Evolutionary conservation across 1,140 invertebrate genomes (phyloP), one percentile per base, ranked within the genome.

Genomic region (Drosophila cardini): DNA sequence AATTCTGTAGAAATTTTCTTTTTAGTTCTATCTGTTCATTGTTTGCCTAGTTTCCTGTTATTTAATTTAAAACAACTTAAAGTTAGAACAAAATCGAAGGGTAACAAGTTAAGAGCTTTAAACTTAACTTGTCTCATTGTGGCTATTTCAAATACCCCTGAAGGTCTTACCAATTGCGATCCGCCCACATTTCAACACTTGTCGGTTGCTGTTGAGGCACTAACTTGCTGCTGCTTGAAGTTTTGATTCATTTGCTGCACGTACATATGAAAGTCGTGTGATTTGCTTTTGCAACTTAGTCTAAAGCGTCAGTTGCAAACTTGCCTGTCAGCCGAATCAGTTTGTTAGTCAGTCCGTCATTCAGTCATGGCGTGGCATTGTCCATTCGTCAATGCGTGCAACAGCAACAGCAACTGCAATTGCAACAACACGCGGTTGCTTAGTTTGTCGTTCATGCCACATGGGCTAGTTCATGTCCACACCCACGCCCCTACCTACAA

Each of bases 171-270:
- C 52, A 40, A 40, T 18, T 8, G 34, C 13, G 38, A 40, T 6
- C 34, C 45, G 46, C 64, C 63, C 63, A 72, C 40, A 72, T 72
- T 72, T 68, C 70, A 72, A 72, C 63, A 72, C 70, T 72, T 68
- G 63, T 60, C 63, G 43, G 10, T 38, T 38, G 10, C 26, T 38
- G 46, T 36, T 21, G 55, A 10, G 32, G 32, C 2, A 8, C 34
- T 21, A 68, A 68, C 38, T 55, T 56, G 65, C 50, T 50, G 65
- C 42, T 50, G 65, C 42, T 56, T 46, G 40, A 70, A 70, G 72
- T 74, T 74, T 74, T 74, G 65, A 73, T 62, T 73, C 71, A 73
- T 73, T 68, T 73, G 71, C 71, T 55, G 65, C 71, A 73, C 64
- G 71, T 73, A 55, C 71, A 56, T 72, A 63, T 70, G 55, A 60